A percentile compares a stretch with the other conserved stretches of the same genome.
These are phyloP conservation scores for Brachyrhaphis roseni DNA, from an alignment of 2,797 vertebrate species.

Conservation along the genomic window DNA sequence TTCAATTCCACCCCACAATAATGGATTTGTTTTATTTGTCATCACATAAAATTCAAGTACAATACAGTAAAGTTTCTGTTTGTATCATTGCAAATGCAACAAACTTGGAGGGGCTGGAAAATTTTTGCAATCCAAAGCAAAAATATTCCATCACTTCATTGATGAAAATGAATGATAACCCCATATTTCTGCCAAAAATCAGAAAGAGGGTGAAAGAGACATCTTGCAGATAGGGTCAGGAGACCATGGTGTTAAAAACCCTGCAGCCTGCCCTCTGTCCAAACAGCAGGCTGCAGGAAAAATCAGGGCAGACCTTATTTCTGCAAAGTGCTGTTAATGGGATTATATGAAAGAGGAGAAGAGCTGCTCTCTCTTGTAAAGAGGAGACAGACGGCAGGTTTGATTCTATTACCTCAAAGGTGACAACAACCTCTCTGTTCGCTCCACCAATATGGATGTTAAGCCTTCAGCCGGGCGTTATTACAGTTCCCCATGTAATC, in stretches of 20 bases:
- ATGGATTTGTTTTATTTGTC: neutral
- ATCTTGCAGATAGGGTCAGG: neutral
- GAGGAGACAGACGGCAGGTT: constrained; percentile 36
- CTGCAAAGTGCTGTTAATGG: constrained; percentile 67
- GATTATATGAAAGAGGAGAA: constrained; percentile 58
- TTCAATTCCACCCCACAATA: neutral
- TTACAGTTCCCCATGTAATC: neutral
- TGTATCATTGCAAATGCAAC: neutral
- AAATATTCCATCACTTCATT: too few species aligned
- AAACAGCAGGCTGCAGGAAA: constrained; percentile 40
- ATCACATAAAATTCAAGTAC: neutral
- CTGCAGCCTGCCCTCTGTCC: constrained; percentile 46
- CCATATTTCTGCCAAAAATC: neutral
- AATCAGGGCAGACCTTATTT: constrained; percentile 42
- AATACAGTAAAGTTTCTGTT: neutral
- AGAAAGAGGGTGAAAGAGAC: neutral
- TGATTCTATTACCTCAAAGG: constrained; percentile 62
- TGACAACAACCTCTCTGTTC: constrained; percentile 44
- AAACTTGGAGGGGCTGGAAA: neutral
- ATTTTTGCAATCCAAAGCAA: neutral
- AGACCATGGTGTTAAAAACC: constrained; percentile 58
- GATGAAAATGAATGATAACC: neutral
- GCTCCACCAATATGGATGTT: constrained; percentile 30
- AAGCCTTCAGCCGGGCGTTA: neutral
- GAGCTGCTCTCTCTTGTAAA: constrained; percentile 33